Evolutionary conservation across 2,113 vertebrate genomes (phyloP), one percentile per base, ranked within the genome.

Genomic region (Thunnus thynnus): DNA sequence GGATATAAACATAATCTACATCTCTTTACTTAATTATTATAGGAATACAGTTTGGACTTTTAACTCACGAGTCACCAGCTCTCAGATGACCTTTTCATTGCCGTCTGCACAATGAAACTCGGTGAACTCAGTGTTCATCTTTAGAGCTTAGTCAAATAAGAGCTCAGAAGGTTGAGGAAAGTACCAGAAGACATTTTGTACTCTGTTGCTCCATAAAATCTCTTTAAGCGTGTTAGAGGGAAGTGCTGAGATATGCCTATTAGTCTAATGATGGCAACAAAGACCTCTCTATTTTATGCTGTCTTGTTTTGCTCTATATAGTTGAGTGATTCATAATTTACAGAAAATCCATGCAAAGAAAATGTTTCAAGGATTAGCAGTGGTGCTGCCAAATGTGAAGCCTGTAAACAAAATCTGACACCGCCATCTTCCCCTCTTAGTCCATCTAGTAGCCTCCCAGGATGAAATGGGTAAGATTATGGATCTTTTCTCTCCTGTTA

Each of bases 121-220:
- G 1, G 36, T 41, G 36, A 41, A 41, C 8, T 41, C 36, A 41
- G 36, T 9, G 32, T 46, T 75, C 57, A 11, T 69, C 55, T 58
- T 47, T 25, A 13, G 57, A 41, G 36, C 9, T 41, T 41, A 41
- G 36, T 41, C 6, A 41, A 41, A 41, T 41, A 41, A 41, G 36
- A 70, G 58, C 30, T 69, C 46, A 50, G 46, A 46, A 20, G 54
- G 25, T 14, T 57, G n/a, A 41, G 52, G 51, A 44, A 44, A 66
- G 48, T 32, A 64, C 13, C 55, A 46, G 50, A 32, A 36, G 41
- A 71, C 58, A n/a, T 78, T 17, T 20, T 50, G 51, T 52, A 1
- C 60, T 61, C 46, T 52, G 14, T 54, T 70, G 47, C 60, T 65
- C 80, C 64, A 73, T 44, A 44, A 78, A 82, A 47, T 64, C 74